phyloP scores from a whole-genome alignment of 2,113 vertebrate genomes.

The Rostratula benghalensis region DNA sequence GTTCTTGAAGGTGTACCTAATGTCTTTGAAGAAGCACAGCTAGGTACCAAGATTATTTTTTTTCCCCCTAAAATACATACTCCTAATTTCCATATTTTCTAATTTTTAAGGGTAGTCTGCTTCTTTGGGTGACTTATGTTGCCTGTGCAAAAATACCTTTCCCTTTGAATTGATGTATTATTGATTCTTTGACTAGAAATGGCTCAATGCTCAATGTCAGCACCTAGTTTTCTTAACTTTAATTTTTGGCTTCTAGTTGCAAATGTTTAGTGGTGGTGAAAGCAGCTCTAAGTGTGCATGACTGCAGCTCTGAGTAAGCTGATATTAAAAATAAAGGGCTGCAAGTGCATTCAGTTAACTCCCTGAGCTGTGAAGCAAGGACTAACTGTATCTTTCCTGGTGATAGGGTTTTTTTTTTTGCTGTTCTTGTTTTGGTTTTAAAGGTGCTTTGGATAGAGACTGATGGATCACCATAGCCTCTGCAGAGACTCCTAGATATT shows the following conservation, averaged over 20 bases:
- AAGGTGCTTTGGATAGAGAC: neutral
- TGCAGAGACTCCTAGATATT: neutral
- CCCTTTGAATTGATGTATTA: neutral
- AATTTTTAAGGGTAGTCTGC: rapidly evolving
- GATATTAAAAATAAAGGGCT: neutral
- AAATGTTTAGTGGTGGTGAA: neutral
- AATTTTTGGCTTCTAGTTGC: neutral
- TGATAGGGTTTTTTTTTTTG: neutral
- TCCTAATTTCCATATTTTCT: neutral
- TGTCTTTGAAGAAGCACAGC: neutral
- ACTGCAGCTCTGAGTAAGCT: neutral
- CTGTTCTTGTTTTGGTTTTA: neutral
- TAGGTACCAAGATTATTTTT: neutral
- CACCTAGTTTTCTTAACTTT: neutral
- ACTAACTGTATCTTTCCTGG: neutral
- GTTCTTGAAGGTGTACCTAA: neutral
- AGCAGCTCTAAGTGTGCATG: neutral
- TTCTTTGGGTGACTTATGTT: neutral
- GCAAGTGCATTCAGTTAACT: neutral
- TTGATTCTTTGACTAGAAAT: neutral
- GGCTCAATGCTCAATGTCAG: neutral
- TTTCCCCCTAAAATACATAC: neutral
- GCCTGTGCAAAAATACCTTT: neutral
- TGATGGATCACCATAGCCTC: neutral
- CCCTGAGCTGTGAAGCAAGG: neutral